Conservation (phyloP, 2,113 vertebrate species). For the Varanus salvator region DNA sequence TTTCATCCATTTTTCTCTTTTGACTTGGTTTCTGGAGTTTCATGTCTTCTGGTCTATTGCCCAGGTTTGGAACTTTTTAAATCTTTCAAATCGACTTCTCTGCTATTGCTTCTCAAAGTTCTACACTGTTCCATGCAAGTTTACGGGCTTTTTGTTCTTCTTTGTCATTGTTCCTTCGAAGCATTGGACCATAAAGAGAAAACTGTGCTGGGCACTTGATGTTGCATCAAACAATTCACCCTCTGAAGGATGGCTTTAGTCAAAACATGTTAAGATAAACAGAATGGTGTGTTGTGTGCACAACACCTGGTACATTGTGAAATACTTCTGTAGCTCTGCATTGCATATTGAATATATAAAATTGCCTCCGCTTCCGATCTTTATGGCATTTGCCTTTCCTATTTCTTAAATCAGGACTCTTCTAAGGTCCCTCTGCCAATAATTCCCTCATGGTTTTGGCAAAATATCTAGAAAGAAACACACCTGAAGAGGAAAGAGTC, state of each 20-base stretch:
- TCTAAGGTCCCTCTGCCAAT: neutral
- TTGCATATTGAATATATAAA: neutral
- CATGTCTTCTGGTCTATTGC: neutral
- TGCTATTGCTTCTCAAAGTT: neutral
- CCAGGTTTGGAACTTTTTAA: neutral
- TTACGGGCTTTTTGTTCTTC: neutral
- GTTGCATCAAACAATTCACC: accelerated
- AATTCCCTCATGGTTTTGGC: no score
- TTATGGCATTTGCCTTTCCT: neutral
- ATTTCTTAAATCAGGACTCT: neutral
- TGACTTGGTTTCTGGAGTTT: neutral
- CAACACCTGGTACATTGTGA: neutral
- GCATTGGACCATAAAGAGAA: accelerated
- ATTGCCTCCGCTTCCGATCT: neutral
- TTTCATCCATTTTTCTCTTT: neutral
- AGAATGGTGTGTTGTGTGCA: neutral
- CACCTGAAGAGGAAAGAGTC: neutral
- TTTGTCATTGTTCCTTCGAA: neutral
- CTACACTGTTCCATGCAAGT: neutral
- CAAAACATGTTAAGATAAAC: neutral
- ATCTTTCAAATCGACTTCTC: neutral
- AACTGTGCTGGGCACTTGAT: neutral
- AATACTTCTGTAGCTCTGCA: neutral
- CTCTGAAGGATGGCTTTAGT: neutral
- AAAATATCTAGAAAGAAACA: neutral